These are phyloP conservation scores for Xyrichtys novacula DNA, from an alignment of 2,797 vertebrate species.

Conservation along the genomic window DNA sequence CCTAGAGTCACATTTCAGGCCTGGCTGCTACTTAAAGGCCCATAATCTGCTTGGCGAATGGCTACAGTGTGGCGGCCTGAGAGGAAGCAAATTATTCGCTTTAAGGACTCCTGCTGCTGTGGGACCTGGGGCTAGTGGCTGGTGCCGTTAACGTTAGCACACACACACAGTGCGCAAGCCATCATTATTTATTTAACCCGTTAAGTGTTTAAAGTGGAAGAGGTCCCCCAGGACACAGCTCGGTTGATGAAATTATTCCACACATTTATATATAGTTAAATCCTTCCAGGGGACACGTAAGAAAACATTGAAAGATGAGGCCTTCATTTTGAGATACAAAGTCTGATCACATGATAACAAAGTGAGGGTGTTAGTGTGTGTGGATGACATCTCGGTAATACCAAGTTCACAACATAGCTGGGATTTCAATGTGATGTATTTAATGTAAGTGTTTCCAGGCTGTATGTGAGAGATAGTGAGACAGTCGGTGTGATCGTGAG, in stretches of 20 bases:
- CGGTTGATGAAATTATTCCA: constrained; percentile 85
- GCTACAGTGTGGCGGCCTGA: constrained; percentile 83
- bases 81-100: constrained; percentile 89
- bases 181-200: constrained; percentile 94
- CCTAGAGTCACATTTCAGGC: constrained; percentile 89
- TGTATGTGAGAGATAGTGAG: constrained; percentile 10
- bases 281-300: constrained; percentile 52
- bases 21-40: constrained; percentile 90
- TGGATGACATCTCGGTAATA: constrained; percentile 22
- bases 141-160: constrained; percentile 76
- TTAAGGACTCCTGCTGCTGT: constrained; percentile 90
- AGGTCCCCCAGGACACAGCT: constrained; percentile 80
- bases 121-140: constrained; percentile 86
- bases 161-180: constrained; percentile 68
- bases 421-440: constrained; percentile 25
- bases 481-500: too few species aligned
- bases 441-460: constrained; percentile 23
- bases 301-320: constrained; percentile 38
- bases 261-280: constrained; percentile 45
- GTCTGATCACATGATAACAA: constrained; percentile 47
- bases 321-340: constrained; percentile 32
- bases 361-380: constrained; percentile 10
- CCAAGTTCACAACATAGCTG: constrained; percentile 22
- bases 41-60: constrained; percentile 89
- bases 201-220: constrained; percentile 90